Conservation (phyloP, 2,113 vertebrate species). For the Caracal caracal region DNA sequence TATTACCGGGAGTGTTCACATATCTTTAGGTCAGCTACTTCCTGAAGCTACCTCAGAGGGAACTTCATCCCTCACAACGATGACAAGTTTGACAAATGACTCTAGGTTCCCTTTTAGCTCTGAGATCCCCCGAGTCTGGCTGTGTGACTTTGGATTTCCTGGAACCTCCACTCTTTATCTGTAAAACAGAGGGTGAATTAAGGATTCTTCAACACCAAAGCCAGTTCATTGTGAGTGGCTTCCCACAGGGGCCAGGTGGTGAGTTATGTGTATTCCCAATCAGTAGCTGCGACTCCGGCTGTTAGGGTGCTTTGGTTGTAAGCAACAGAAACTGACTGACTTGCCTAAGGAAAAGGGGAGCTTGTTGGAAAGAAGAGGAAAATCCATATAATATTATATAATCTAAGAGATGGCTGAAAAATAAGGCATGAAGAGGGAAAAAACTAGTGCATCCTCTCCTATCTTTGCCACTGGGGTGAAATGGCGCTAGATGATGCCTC, state of each 20-base stretch:
- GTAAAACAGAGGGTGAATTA: background rate
- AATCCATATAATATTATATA: background rate
- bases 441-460: background rate
- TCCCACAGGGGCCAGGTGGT: background rate
- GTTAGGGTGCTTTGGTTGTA: background rate
- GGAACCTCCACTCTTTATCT: background rate
- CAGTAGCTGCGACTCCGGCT: background rate
- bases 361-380: background rate
- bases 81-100: background rate
- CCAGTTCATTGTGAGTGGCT: background rate
- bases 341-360: background rate
- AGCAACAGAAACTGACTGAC: background rate
- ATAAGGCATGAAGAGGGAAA: background rate
- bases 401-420: background rate
- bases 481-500: fast-evolving
- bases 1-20: background rate
- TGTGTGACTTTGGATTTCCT: background rate
- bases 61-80: background rate
- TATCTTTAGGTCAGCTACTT: background rate
- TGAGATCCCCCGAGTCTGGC: background rate
- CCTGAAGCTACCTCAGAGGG: background rate
- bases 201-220: background rate
- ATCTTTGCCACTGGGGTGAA: fast-evolving
- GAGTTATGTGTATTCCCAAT: background rate
- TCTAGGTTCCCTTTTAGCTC: background rate